These are phyloP conservation scores for Porites cylindrica DNA, from an alignment of 92 coral and sea anemone species.

Conservation along the genomic window DNA sequence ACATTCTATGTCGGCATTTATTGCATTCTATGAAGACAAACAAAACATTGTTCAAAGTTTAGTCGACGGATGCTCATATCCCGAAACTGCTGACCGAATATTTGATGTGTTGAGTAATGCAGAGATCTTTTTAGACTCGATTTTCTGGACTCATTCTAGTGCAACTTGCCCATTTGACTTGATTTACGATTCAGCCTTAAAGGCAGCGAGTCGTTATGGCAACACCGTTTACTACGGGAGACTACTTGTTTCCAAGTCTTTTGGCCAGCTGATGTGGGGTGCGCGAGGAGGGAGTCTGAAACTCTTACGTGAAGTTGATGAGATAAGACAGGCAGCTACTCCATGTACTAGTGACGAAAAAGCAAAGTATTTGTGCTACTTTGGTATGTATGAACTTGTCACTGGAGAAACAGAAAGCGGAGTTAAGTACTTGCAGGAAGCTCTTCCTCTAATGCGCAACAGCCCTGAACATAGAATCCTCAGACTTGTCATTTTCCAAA, in stretches of 20 bases:
- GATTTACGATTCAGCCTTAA: slow-evolving; percentile 27
- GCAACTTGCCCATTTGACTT: neutral
- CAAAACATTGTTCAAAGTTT: neutral
- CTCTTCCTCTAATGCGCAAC: neutral
- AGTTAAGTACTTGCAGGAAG: neutral
- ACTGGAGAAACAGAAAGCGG: neutral
- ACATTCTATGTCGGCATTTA: slow-evolving; percentile 16
- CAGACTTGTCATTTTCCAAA: neutral
- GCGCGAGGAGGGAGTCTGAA: neutral
- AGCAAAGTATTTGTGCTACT: slow-evolving; percentile 28
- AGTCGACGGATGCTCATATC: neutral
- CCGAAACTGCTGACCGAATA: neutral
- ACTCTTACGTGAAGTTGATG: neutral
- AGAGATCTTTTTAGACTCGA: slow-evolving; percentile 30
- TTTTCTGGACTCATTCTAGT: neutral
- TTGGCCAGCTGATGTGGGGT: neutral
- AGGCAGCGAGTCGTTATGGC: neutral
- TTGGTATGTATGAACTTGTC: slow-evolving; percentile 10
- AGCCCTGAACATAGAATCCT: neutral
- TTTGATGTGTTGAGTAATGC: slow-evolving; percentile 26
- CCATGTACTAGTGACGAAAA: neutral
- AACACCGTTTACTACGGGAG: neutral
- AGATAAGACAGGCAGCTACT: neutral
- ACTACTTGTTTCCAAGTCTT: neutral
- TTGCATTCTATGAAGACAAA: slow-evolving; percentile 18